Evolutionary conservation across 2,113 vertebrate genomes (phyloP).

Genomic region (Dromas ardeola): DNA sequence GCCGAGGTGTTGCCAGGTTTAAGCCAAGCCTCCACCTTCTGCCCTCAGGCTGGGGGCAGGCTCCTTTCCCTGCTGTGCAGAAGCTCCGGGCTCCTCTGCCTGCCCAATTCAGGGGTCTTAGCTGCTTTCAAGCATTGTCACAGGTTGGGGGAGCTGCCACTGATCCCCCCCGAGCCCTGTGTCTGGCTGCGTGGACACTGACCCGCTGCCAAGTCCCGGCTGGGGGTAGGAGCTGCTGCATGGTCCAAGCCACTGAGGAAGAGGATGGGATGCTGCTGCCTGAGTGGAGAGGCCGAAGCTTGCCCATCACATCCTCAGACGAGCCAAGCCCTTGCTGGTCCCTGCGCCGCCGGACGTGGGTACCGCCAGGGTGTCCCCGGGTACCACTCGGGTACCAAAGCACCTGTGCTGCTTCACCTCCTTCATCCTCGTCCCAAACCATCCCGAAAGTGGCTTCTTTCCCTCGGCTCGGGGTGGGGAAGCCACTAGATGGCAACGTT

Average conservation of each 20-base stretch:
- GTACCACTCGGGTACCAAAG: not conserved
- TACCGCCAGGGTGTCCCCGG: not conserved
- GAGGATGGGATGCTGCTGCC: not conserved
- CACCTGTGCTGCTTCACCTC: not conserved
- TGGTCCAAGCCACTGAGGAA: not conserved
- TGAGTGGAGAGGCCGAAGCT: not conserved
- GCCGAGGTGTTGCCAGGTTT: not conserved
- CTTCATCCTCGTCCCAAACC: not conserved
- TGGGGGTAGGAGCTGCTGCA: not conserved
- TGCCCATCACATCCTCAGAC: not conserved
- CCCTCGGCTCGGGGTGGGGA: not conserved
- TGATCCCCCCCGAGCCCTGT: not conserved
- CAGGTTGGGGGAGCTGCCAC: too few relatives aligned
- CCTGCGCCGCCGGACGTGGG: not conserved
- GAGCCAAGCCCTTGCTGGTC: not conserved
- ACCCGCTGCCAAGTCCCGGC: not conserved
- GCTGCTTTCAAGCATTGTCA: not conserved
- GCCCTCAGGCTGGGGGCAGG: not conserved
- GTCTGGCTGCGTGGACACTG: too few relatives aligned
- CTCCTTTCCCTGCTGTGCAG: fast-evolving
- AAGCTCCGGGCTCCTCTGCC: not conserved
- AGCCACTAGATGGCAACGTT: constrained; percentile 45
- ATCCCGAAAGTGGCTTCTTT: not conserved
- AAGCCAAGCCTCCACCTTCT: constrained; percentile 15
- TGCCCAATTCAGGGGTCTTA: fast-evolving